These are phyloP conservation scores for Romanomermis culicivorax DNA, from an alignment of 2,888 invertebrate species.

Conservation along the genomic window DNA sequence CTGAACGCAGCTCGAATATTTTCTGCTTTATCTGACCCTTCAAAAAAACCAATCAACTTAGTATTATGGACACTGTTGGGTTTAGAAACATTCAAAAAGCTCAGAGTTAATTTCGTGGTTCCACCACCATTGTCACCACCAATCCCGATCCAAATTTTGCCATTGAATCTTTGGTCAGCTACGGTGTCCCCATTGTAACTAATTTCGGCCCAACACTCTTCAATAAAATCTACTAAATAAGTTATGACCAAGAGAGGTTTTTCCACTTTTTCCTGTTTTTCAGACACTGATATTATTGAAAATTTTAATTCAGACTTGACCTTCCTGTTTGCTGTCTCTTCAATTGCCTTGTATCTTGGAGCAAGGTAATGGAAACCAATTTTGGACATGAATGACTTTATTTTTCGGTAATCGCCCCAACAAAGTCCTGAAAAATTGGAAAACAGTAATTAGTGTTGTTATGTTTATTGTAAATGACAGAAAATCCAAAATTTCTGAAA, in stretches of 20 bases:
- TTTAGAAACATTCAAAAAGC: not conserved
- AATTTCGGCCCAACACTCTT: not conserved
- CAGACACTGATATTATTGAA: not conserved
- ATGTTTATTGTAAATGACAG: too few relatives aligned
- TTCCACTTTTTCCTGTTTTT: not conserved
- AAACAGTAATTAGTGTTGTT: too few relatives aligned
- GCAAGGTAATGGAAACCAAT: too few relatives aligned
- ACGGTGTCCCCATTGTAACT: not conserved
- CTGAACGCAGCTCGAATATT: not conserved
- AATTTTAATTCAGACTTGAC: not conserved
- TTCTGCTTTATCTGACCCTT: not conserved
- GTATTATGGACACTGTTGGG: not conserved
- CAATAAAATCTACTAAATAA: not conserved
- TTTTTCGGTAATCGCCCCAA: too few relatives aligned
- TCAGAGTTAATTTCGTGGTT: not conserved
- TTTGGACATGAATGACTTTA: too few relatives aligned
- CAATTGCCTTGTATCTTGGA: too few relatives aligned
- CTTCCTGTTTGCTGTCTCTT: too few relatives aligned
- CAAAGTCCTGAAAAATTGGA: too few relatives aligned
- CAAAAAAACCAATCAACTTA: not conserved
- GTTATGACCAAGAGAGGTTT: not conserved
- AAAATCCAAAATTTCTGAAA: too few relatives aligned
- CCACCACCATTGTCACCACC: conserved; percentile 1
- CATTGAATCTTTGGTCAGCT: not conserved
- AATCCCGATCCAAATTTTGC: not conserved